Conservation (phyloP, 2,113 vertebrate species). For the Gallinago undulata region DNA sequence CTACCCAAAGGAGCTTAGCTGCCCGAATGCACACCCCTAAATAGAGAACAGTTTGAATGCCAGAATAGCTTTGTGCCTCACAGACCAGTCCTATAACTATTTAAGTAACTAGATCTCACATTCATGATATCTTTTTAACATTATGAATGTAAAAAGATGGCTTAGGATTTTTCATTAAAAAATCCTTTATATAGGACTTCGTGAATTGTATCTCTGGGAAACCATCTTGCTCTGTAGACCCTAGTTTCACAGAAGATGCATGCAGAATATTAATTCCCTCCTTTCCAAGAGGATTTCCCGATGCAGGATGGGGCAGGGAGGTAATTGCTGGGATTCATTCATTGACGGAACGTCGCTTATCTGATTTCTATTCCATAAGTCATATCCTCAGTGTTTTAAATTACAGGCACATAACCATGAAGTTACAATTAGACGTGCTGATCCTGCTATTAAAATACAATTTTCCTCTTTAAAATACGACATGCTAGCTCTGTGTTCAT, state of each 20-base stretch:
- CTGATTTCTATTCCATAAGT: slow-evolving; percentile 8
- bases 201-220: neutral
- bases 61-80: neutral
- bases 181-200: neutral
- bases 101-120: neutral
- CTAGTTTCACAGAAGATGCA: neutral
- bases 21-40: neutral
- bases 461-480: slow-evolving; percentile 46
- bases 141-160: neutral
- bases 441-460: slow-evolving; percentile 45
- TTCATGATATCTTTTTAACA: neutral
- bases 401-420: slow-evolving; percentile 30
- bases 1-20: neutral
- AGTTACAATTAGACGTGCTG: slow-evolving; percentile 29
- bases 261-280: slow-evolving; percentile 22
- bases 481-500: neutral
- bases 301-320: neutral
- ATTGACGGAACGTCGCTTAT: neutral
- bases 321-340: slow-evolving; percentile 22
- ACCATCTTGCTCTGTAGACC: neutral
- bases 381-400: slow-evolving; percentile 29
- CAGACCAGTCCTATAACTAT: neutral
- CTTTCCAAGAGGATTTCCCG: neutral
- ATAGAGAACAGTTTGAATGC: neutral
- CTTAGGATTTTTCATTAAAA: neutral